Percentiles rank a stretch among this genome's conserved stretches.
phyloP scores from a whole-genome alignment of 2,888 invertebrate genomes.

The Enchytraeus crypticus region DNA sequence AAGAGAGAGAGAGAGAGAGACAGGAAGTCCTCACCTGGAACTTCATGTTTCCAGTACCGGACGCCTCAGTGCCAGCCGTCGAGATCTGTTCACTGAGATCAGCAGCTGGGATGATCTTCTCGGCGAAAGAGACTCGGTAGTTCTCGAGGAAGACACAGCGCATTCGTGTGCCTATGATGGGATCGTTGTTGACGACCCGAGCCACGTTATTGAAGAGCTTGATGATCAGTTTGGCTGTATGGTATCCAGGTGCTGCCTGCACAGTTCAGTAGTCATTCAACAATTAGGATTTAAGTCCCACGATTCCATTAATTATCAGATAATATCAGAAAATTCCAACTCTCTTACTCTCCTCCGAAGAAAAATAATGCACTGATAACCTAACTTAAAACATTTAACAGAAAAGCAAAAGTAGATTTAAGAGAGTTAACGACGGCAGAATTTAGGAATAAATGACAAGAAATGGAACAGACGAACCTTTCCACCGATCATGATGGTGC shows the following conservation, averaged over 20 bases:
- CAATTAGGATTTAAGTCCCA: not conserved
- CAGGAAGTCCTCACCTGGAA: constrained; percentile 69
- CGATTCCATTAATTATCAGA: not conserved
- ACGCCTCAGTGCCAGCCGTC: constrained; percentile 97
- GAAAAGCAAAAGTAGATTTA: no score
- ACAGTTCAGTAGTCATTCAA: not conserved
- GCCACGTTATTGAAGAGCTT: constrained; percentile 87
- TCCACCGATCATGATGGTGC: constrained; percentile 87
- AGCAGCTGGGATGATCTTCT: constrained; percentile 96
- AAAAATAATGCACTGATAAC: not conserved
- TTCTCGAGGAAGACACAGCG: constrained; percentile 94
- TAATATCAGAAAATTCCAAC: not conserved
- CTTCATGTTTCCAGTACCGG: constrained; percentile 99
- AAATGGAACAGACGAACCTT: constrained; percentile 41
- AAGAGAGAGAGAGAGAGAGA: no score
- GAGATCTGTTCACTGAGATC: constrained; percentile 98
- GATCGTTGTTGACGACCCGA: constrained; percentile 91
- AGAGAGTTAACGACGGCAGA: no score
- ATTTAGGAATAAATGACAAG: not conserved
- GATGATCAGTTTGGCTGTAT: constrained; percentile 96
- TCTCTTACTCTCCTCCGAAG: not conserved
- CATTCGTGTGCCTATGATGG: constrained; percentile 90
- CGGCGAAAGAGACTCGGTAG: constrained; percentile 94
- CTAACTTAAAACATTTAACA: no score
- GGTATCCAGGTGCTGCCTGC: constrained; percentile 91